A percentile compares a stretch with the other conserved stretches of the same genome.
Conservation (phyloP, 2,888 invertebrate species). For the Rotaria macrura region DNA sequence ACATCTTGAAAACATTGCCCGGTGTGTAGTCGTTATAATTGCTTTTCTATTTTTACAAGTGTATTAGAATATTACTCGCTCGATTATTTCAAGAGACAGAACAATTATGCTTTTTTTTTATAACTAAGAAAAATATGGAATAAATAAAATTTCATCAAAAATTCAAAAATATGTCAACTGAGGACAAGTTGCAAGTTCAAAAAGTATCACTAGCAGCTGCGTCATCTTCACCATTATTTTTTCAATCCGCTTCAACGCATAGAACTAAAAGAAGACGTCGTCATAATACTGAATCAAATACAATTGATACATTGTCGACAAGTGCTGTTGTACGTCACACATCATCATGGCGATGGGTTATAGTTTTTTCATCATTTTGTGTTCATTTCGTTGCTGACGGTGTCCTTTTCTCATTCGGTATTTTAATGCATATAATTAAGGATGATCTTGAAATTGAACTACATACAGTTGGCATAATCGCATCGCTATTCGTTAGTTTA, state of each 20-base stretch:
- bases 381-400: constrained; percentile 55
- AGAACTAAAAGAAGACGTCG: not conserved
- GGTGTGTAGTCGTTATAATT: too few relatives aligned
- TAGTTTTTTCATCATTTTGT: not conserved
- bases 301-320: not conserved
- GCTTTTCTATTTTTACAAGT: too few relatives aligned
- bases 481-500: constrained; percentile 75
- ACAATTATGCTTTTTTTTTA: too few relatives aligned
- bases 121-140: too few relatives aligned
- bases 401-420: constrained; percentile 79
- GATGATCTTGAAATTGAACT: constrained; percentile 71
- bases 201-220: not conserved
- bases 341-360: not conserved
- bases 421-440: constrained; percentile 69
- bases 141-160: not conserved
- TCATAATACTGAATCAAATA: not conserved
- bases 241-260: not conserved
- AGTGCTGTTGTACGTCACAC: not conserved
- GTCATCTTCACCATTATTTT: not conserved
- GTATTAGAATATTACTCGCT: too few relatives aligned
- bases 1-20: too few relatives aligned
- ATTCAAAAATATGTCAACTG: not conserved
- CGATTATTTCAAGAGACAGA: too few relatives aligned
- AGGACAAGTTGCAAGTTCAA: not conserved
- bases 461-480: constrained; percentile 62